A percentile compares a stretch with the other conserved stretches of the same genome.
phyloP scores from a whole-genome alignment of 2,113 vertebrate species.

The Abramis brama region DNA sequence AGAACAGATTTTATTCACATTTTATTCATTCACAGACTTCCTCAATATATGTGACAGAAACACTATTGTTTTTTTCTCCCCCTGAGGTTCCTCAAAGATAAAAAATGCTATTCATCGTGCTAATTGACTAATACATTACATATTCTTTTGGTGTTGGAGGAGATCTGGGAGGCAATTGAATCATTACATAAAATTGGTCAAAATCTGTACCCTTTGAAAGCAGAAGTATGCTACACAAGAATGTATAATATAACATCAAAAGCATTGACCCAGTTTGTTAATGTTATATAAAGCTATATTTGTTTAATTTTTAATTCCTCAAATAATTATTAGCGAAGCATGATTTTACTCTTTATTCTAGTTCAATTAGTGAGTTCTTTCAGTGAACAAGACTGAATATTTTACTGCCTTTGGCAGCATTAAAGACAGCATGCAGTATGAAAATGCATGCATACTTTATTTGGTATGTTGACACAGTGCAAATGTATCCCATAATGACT shows the following conservation, averaged over 20 bases:
- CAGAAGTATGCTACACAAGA: slow-evolving; percentile 16
- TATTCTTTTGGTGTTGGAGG: slow-evolving; percentile 22
- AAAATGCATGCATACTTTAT: slow-evolving; percentile 38
- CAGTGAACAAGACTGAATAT: slow-evolving; percentile 42
- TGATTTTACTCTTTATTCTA: slow-evolving; percentile 53
- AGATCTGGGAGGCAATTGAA: slow-evolving; percentile 42
- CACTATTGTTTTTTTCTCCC: neutral
- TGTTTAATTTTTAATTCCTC: slow-evolving; percentile 54
- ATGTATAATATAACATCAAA: slow-evolving; percentile 53
- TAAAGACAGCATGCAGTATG: slow-evolving; percentile 45
- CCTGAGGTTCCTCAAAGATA: slow-evolving; percentile 21
- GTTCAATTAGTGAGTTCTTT: slow-evolving; percentile 49
- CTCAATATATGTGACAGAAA: neutral
- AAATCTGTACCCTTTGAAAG: slow-evolving; percentile 44
- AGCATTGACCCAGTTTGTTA: slow-evolving; percentile 49
- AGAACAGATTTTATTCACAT: neutral
- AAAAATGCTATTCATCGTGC: neutral
- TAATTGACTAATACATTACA: neutral
- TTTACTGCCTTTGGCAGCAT: slow-evolving; percentile 44
- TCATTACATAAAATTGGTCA: slow-evolving; percentile 22
- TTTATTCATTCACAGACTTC: neutral
- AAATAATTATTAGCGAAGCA: slow-evolving; percentile 56
- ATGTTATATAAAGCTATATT: slow-evolving; percentile 32
- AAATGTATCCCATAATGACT: slow-evolving; percentile 8
- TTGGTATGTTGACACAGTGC: slow-evolving; percentile 10